Base-by-base conservation (phyloP, 2,888 invertebrate genomes). In the Plebejus argus region DNA sequence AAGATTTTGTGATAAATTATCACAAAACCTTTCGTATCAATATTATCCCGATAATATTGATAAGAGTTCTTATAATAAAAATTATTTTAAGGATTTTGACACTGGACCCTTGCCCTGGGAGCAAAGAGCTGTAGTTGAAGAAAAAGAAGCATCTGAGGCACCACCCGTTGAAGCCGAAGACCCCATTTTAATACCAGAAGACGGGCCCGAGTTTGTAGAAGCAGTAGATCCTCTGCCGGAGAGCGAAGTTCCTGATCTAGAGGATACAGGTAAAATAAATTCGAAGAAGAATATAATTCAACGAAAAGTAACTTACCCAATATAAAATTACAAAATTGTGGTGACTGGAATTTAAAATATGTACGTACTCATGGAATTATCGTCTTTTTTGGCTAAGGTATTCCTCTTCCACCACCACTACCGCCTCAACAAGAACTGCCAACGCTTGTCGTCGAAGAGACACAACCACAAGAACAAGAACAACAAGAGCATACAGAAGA, bases 71-170 rank as follows among this genome's bases (percentile, higher is more conserved):
- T 58, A 10, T 10, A 20, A 18, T n/a, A 0, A 20, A 58, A n/a
- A 58, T 58, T 58, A 58, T 76, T 49, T 77, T n/a, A 85, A 92
- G 91, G 86, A 90, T 77, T 92, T 91, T 82, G 89, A 92, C 28
- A 91, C 91, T n/a, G 91, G 92, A 1, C 91, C 90, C 0, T 83
- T 92, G 0, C 92, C 92, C 0, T 92, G 92, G 92, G 92, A 92
- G 70, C 86, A 90, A 72, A 82, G 91, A 1, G 88, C 89, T 0
- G 78, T 85, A 1, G 80, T 83, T 1, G 91, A 91, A 53, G 86
- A 58, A 35, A 77, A 72, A 39, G 77, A 77, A 58, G 77, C 72
- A 58, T 45, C 88, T 0, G 82, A 86, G 0, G 86, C 88, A 0
- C 87, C 89, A 0, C 89, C 90, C 0, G 84, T 87, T 0, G 87